Evolutionary conservation across 2,797 vertebrate species (phyloP).

Genomic region (Gadopsis marmoratus): DNA sequence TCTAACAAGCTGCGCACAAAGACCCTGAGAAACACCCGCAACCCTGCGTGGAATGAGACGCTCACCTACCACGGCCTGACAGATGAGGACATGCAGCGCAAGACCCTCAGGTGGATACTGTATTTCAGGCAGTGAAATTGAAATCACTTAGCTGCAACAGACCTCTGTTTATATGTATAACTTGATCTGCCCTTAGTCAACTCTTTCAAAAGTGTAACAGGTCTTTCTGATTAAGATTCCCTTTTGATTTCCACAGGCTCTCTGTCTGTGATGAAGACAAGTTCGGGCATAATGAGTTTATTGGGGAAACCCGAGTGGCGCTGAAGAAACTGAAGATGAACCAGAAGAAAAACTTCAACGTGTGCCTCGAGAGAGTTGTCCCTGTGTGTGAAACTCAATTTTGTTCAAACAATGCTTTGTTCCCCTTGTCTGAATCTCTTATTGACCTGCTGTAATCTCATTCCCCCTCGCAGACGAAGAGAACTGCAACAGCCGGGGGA

Average conservation of each 20-base stretch:
- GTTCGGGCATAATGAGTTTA: slow-evolving; percentile 98
- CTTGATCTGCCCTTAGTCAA: neutral
- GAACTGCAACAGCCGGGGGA: slow-evolving; percentile 87
- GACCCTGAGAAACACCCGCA: slow-evolving; percentile 95
- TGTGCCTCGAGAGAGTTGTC: slow-evolving; percentile 94
- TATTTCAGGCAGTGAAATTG: neutral
- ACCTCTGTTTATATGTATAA: slow-evolving; percentile 6
- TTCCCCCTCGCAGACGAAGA: slow-evolving; percentile 88
- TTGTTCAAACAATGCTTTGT: slow-evolving; percentile 17
- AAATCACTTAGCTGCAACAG: slow-evolving; percentile 9
- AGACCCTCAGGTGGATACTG: slow-evolving; percentile 90
- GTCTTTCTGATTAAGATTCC: slow-evolving; percentile 13
- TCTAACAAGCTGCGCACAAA: slow-evolving; percentile 97
- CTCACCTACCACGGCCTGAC: slow-evolving; percentile 96
- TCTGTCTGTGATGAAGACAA: slow-evolving; percentile 98
- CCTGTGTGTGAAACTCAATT: slow-evolving; percentile 84
- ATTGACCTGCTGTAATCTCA: slow-evolving; percentile 48
- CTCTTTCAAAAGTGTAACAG: neutral
- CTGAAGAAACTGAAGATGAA: slow-evolving; percentile 96
- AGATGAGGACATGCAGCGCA: slow-evolving; percentile 96
- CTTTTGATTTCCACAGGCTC: slow-evolving; percentile 83
- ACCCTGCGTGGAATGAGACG: slow-evolving; percentile 94
- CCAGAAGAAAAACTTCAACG: slow-evolving; percentile 96
- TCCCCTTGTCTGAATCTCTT: slow-evolving; percentile 36
- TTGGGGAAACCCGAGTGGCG: slow-evolving; percentile 95